Percentiles rank a stretch among this genome's conserved stretches.
These are phyloP conservation scores for Plebejus melissa DNA, from an alignment of 2,888 invertebrate genomes.

Conservation along the genomic window DNA sequence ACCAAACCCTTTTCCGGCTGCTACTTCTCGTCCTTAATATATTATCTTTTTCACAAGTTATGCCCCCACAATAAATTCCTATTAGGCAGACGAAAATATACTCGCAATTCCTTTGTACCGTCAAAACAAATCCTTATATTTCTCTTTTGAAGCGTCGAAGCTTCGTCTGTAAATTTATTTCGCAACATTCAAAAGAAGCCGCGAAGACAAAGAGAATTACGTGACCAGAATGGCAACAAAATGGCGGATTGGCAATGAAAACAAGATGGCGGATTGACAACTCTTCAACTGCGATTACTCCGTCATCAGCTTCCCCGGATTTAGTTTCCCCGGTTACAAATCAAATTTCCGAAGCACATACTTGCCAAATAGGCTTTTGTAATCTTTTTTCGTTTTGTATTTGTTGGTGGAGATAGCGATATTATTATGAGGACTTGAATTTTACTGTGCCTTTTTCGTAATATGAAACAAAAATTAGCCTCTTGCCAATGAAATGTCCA, in stretches of 20 bases:
- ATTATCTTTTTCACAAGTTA: background rate
- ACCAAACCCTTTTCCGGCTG: background rate
- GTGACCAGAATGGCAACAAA: background rate
- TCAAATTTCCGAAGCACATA: conserved; percentile 37
- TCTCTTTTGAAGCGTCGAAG: conserved; percentile 19
- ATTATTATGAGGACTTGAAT: background rate
- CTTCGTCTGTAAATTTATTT: conserved; percentile 19
- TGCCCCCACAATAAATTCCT: conserved; percentile 1
- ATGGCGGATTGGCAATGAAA: background rate
- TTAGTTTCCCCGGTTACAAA: conserved; percentile 39
- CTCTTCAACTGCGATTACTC: conserved; percentile 36
- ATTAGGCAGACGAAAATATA: conserved; percentile 9
- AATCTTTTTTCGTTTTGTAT: background rate
- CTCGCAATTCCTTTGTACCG: conserved; percentile 1
- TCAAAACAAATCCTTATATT: conserved; percentile 21
- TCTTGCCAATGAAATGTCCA: no score
- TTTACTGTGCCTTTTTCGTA: background rate
- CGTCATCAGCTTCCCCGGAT: conserved; percentile 35
- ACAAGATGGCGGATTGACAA: conserved; percentile 29
- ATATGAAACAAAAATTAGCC: no score
- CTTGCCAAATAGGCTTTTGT: background rate
- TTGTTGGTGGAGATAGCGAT: background rate
- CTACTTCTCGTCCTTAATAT: background rate
- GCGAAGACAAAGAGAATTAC: conserved; percentile 23
- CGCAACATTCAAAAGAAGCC: conserved; percentile 21